Evolutionary conservation across 2,888 invertebrate species (phyloP).

Genomic region (Drosophila paracracens): DNA sequence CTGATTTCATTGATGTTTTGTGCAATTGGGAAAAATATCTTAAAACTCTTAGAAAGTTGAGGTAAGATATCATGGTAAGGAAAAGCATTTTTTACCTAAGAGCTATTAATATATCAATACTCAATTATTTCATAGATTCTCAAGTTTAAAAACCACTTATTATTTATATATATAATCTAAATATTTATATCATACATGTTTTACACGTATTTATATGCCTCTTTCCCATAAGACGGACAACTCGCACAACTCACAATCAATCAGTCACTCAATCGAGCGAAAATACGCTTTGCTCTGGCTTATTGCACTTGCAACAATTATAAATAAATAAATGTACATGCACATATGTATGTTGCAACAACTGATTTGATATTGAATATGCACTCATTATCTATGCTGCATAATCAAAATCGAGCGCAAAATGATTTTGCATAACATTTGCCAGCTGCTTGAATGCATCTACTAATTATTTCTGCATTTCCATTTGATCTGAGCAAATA

Average conservation of each 20-base stretch:
- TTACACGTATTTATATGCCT: not conserved
- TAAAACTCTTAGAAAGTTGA: too few species aligned
- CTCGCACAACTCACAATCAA: not conserved
- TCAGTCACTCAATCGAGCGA: not conserved
- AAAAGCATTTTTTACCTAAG: not conserved
- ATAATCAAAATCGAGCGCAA: conserved; percentile 52
- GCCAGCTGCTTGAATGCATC: conserved; percentile 49
- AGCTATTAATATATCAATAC: not conserved
- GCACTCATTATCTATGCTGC: conserved; percentile 28
- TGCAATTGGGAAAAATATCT: not conserved
- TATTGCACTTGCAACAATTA: conserved; percentile 5
- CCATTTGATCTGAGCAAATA: conserved; percentile 28
- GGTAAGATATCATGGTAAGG: not conserved
- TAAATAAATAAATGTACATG: not conserved
- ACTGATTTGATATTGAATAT: conserved; percentile 43
- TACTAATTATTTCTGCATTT: conserved; percentile 64
- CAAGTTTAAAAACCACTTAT: not conserved
- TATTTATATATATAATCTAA: not conserved
- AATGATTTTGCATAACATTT: conserved; percentile 34
- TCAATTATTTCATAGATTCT: not conserved
- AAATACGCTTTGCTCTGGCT: not conserved
- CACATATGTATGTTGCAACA: not conserved
- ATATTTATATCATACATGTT: not conserved
- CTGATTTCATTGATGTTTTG: not conserved
- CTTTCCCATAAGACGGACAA: not conserved